These are phyloP conservation scores for Leucania comma DNA, from an alignment of 2,888 invertebrate species.

Conservation along the genomic window DNA sequence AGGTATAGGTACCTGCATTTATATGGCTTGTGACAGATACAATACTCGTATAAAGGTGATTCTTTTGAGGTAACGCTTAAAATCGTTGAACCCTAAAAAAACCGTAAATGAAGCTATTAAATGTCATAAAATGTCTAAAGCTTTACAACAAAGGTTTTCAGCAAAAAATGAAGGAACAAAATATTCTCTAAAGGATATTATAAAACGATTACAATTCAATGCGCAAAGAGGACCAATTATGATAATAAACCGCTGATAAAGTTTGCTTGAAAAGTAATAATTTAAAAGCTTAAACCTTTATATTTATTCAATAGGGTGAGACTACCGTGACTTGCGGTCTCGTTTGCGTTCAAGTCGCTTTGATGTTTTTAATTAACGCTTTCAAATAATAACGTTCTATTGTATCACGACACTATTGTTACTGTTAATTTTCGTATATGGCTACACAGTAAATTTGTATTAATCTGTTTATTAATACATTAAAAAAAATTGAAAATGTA, in stretches of 20 bases:
- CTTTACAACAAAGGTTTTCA: constrained; percentile 19
- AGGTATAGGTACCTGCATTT: not conserved
- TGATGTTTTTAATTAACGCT: constrained; percentile 36
- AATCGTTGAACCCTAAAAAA: constrained; percentile 10
- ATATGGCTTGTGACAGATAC: not conserved
- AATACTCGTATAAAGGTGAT: constrained; percentile 9
- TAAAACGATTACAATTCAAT: constrained; percentile 62
- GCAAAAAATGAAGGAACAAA: constrained; percentile 38
- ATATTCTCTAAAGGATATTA: constrained; percentile 45
- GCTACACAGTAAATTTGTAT: not conserved
- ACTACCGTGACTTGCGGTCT: constrained; percentile 53
- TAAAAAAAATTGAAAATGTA: not conserved
- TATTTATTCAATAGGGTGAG: constrained; percentile 63
- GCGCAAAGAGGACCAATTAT: constrained; percentile 64
- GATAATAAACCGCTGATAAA: constrained; percentile 67
- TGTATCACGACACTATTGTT: not conserved
- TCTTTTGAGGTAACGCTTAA: not conserved
- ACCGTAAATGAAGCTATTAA: constrained; percentile 13
- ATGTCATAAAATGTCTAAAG: constrained; percentile 7
- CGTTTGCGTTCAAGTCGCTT: constrained; percentile 29
- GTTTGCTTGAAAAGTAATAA: constrained; percentile 68
- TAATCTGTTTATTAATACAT: not conserved
- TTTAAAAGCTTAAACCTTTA: constrained; percentile 65
- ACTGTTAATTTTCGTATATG: not conserved
- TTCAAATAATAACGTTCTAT: constrained; percentile 6